Base-by-base conservation (phyloP, 2,113 vertebrate species). In the Eurystomus gularis region DNA sequence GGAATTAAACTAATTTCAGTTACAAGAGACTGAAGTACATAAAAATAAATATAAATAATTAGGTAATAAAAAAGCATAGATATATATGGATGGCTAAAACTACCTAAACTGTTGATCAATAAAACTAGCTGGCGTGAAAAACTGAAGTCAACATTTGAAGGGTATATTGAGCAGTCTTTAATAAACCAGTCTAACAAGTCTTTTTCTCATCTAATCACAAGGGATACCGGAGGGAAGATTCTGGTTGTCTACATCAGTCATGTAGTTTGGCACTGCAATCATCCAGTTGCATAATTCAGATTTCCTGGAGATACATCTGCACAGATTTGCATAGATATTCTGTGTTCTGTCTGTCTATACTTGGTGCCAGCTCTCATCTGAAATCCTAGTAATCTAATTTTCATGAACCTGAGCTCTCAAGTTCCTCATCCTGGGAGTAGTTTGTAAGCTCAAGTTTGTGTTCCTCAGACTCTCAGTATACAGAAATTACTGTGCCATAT, bases 341-440 rank as follows among this genome's bases (percentile, higher is more conserved):
- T 88, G 68, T 94, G 71, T 94, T 92, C 72, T 90, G 17, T 80
- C 79, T 84, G 31, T 94, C 83, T 95, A 15, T 84, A 84, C 81
- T 91, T 15, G 1, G 65, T 95, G 65, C 69, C 69, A 84, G n/a
- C 52, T 96, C 93, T 96, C 84, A 80, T 93, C 77, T 91, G 61
- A 69, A 94, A 85, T 91, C 69, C 73, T 79, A 93, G 89, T 96
- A 82, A 96, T 96, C 89, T 87, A 96, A 97, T 93, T 97, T 97
- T 96, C 69, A 96, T 96, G 91, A 96, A 85, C 77, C 44, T 82
- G 65, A 91, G 61, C 57, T 96, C 48, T 95, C 81, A 78, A 82
- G 52, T 94, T 93, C 65, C 52, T 82, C 39, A 64, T 93, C 61
- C 42, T 65, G 52, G 82, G 48, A 79, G 84, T 21, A 68, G 51